Base-by-base conservation (phyloP, 2,888 invertebrate genomes). In the Agriotes lineatus region DNA sequence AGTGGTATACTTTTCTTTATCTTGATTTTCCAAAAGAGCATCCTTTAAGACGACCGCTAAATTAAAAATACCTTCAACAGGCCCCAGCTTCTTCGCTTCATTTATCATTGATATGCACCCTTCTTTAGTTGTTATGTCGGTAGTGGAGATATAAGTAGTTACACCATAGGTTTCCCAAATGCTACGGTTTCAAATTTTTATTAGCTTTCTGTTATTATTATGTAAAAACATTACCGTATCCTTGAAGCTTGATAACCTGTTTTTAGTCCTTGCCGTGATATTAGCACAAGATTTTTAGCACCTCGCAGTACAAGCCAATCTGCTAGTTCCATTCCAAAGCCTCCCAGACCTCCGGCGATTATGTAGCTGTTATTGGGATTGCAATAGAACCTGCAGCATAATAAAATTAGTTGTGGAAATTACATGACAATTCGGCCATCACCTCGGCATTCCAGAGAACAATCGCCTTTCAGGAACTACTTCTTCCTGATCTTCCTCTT, bases 301-400 rank as follows among this genome's bases (percentile, higher is more conserved):
- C 96, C 96, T 71, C 96, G 88, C 56, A 93, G 82, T 54, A 96
- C 88, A 77, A 97, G 85, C 95, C 95, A 96, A 77, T 95, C 93
- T 0, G 92, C 90, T 56, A 97, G 83, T 82, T 97, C 97, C 54
- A 97, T 85, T 2, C 97, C 97, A 79, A 97, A 95, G 0, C 97
- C 97, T 44, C 97, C 97, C 0, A 97, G 87, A 45, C 97, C 96
- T 7, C 94, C 93, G 0, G 91, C 86, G 2, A 93, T 87, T 0
- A 93, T 78, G 84, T 93, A 89, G 9, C 87, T 69, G 78, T 85
- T 76, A 75, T 86, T 80, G 18, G 83, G 80, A 10, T 82, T 76
- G 85, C 93, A 85, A 66, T 83, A 85, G 77, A 87, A 88, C 74
- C 88, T 88, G 73, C 39, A 65, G 71, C 62, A 69, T 3, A 25